phyloP scores from a whole-genome alignment of 2,888 invertebrate species.

The Cryptocephalus moraei region DNA sequence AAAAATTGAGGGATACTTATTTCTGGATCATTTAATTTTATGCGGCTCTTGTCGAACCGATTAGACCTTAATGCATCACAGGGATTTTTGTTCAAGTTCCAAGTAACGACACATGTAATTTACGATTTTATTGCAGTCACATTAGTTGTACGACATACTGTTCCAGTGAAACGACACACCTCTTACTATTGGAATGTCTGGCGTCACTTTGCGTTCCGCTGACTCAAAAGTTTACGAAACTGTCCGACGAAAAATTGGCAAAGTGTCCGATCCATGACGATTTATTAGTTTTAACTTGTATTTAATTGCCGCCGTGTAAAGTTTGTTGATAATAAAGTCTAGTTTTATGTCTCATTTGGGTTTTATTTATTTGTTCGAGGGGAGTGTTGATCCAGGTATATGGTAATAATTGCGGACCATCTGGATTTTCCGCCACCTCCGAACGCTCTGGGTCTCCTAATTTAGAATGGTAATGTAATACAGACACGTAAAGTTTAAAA shows the following conservation, averaged over 20 bases:
- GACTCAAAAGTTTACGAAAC: no score
- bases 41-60: slow-evolving; percentile 23
- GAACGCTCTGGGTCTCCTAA: slow-evolving; percentile 34
- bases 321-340: background rate
- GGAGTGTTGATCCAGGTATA: background rate
- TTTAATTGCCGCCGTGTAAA: slow-evolving; percentile 1
- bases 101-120: slow-evolving; percentile 10
- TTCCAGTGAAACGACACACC: no score
- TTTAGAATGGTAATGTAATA: slow-evolving; percentile 50
- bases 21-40: slow-evolving; percentile 14
- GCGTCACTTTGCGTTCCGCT: no score
- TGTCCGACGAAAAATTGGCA: background rate
- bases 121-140: background rate
- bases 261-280: slow-evolving; percentile 2
- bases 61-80: slow-evolving; percentile 14
- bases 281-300: slow-evolving; percentile 3
- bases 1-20: no score
- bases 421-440: background rate
- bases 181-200: no score
- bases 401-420: background rate
- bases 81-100: slow-evolving; percentile 19
- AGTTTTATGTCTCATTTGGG: background rate
- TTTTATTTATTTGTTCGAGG: slow-evolving; percentile 1
- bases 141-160: no score
- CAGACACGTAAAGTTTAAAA: slow-evolving; percentile 46